Base-by-base conservation (phyloP, 2,888 invertebrate species). In the Aromia moschata region DNA sequence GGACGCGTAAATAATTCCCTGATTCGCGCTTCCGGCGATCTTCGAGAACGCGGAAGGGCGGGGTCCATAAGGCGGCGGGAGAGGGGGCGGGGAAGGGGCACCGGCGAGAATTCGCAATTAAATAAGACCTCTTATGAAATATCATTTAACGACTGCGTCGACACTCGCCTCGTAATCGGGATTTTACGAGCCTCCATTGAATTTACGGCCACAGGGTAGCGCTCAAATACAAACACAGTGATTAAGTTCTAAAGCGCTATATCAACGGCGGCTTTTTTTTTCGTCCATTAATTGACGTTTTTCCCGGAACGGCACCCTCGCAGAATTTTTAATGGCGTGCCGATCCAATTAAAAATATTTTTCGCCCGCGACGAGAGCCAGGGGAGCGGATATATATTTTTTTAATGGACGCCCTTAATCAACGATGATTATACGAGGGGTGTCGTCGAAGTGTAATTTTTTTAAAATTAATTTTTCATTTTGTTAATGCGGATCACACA, bases 111-210 rank as follows among this genome's bases (percentile, higher is more conserved):
- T 56, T 64, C 56, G 47, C 55, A 62, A 63, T 60, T 60, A 65
- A 60, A 59, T 65, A 60, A 65, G 60, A 58, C 15, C 62, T 45
- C 60, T 62, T 60, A 60, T 62, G 62, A 47, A 56, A 65, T 58
- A 63, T 58, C 54, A 54, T 30, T 65, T 60, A 62, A 65, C 60
- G 46, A 25, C 56, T 16, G 56, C 55, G 56, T 51, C 55, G 58
- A 61, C 56, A 55, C 54, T 58, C 58, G 56, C 52, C 38, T 59
- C 62, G 56, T 62, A 67, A 62, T 64, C 65, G 60, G 53, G 62
- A 58, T 61, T 65, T 65, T 65, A 67, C 60, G 67, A 67, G 43
- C 38, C 60, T 54, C 61, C 61, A 67, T 67, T 64, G 52, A 64
- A 65, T 67, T 67, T 64, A 62, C 61, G 58, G 61, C 40, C 47